Evolutionary conservation across 1,140 invertebrate genomes (phyloP).

Genomic region (Tigriopus japonicus): DNA sequence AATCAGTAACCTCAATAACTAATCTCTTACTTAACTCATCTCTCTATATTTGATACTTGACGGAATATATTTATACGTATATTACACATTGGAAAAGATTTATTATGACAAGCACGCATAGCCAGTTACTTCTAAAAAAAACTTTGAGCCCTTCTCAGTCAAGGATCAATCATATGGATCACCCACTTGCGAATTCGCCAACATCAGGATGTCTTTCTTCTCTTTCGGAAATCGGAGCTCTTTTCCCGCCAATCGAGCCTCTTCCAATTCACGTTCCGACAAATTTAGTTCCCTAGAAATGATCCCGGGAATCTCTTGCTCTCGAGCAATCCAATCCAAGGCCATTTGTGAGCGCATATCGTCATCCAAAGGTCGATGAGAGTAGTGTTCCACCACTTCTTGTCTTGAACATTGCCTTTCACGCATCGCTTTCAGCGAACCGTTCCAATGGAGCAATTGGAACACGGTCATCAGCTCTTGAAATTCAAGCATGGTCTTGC

Average conservation of each 20-base stretch:
- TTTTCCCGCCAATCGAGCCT: constrained; percentile 64
- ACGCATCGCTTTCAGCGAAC: constrained; percentile 50
- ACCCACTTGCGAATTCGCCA: constrained; percentile 54
- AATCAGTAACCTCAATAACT: too few relatives aligned
- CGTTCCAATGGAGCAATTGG: constrained; percentile 87
- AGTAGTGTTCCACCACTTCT: constrained; percentile 75
- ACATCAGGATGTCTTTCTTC: constrained; percentile 78
- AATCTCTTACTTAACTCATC: too few relatives aligned
- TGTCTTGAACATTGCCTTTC: constrained; percentile 72
- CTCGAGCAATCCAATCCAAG: constrained; percentile 70
- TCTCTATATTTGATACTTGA: too few relatives aligned
- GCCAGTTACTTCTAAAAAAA: too few relatives aligned
- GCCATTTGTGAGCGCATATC: constrained; percentile 93
- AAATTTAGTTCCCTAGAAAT: constrained; percentile 56
- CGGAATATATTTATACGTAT: too few relatives aligned
- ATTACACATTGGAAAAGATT: too few relatives aligned
- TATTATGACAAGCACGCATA: too few relatives aligned
- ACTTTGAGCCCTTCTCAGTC: too few relatives aligned
- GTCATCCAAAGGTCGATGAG: constrained; percentile 70
- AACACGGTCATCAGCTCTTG: constrained; percentile 93
- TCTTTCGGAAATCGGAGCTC: constrained; percentile 86
- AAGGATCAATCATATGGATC: constrained; percentile 4
- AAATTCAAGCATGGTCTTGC: constrained; percentile 87
- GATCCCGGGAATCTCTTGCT: constrained; percentile 49
- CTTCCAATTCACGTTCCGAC: constrained; percentile 68